These are phyloP conservation scores for Gymnothorax reevesii DNA, from an alignment of 2,797 vertebrate genomes.

Conservation along the genomic window DNA sequence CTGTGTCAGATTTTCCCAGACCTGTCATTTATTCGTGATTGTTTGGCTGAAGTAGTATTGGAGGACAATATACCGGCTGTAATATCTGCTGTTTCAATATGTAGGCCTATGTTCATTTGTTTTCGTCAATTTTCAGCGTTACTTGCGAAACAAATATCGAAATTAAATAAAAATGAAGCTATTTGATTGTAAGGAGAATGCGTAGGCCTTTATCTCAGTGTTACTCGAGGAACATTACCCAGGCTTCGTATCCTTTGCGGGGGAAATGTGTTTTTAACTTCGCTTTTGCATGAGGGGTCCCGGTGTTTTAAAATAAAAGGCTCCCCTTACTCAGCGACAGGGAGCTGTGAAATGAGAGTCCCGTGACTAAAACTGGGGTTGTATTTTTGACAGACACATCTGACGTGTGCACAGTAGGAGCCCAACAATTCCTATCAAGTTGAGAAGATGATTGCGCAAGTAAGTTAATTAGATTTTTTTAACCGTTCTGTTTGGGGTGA, in stretches of 20 bases:
- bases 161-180: not conserved
- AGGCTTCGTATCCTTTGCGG: not conserved
- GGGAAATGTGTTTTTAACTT: not conserved
- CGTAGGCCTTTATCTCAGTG: not conserved
- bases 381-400: conserved; percentile 81
- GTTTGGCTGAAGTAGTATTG: not conserved
- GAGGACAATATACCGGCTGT: too few species aligned
- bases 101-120: not conserved
- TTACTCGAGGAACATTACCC: not conserved
- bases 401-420: conserved; percentile 79
- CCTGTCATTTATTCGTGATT: conserved; percentile 8
- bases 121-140: not conserved
- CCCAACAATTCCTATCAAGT: conserved; percentile 82
- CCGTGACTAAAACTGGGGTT: conserved; percentile 76
- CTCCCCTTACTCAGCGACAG: conserved; percentile 18
- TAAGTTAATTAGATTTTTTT: conserved; percentile 64
- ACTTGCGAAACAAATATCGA: not conserved
- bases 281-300: not conserved
- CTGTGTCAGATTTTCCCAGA: conserved; percentile 6
- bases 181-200: not conserved
- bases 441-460: conserved; percentile 71
- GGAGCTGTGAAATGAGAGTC: conserved; percentile 65
- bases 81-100: not conserved
- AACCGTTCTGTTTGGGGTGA: not conserved
- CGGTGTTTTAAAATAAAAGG: not conserved